Percentiles rank a stretch among this genome's conserved stretches.
Evolutionary conservation across 2,888 invertebrate genomes (phyloP).

Genomic region (Fragum sueziense): DNA sequence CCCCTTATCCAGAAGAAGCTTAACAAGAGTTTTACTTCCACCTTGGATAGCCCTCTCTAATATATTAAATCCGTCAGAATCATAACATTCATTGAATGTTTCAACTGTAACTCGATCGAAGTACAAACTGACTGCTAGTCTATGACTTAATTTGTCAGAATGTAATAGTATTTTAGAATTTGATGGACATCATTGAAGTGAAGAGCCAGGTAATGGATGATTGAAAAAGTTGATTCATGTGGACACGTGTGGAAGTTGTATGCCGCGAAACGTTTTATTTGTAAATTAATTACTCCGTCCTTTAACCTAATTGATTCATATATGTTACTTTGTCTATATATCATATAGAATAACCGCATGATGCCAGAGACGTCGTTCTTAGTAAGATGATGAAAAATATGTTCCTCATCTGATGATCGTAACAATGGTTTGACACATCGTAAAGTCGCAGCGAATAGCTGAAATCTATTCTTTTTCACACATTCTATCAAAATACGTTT

Average conservation of each 20-base stretch:
- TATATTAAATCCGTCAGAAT: background rate
- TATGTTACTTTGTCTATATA: too few relatives aligned
- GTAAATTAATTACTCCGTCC: too few relatives aligned
- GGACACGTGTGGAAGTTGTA: too few relatives aligned
- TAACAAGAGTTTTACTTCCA: background rate
- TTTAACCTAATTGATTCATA: too few relatives aligned
- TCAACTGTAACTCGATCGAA: too few relatives aligned
- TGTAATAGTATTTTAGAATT: too few relatives aligned
- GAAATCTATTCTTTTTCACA: background rate
- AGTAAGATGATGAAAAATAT: background rate
- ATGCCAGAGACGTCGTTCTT: background rate
- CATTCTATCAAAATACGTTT: background rate
- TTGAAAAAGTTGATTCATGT: background rate
- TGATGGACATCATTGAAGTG: background rate
- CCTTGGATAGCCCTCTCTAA: background rate
- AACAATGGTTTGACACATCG: background rate
- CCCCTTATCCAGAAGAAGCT: background rate
- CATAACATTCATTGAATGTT: background rate
- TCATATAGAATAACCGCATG: too few relatives aligned
- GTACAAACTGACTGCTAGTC: too few relatives aligned
- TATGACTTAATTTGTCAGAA: too few relatives aligned
- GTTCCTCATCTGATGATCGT: background rate
- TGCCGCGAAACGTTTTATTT: too few relatives aligned
- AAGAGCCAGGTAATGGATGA: background rate
- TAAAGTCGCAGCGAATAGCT: background rate